Conservation (phyloP, 2,797 vertebrate species). For the Pseudochromis fuscus region DNA sequence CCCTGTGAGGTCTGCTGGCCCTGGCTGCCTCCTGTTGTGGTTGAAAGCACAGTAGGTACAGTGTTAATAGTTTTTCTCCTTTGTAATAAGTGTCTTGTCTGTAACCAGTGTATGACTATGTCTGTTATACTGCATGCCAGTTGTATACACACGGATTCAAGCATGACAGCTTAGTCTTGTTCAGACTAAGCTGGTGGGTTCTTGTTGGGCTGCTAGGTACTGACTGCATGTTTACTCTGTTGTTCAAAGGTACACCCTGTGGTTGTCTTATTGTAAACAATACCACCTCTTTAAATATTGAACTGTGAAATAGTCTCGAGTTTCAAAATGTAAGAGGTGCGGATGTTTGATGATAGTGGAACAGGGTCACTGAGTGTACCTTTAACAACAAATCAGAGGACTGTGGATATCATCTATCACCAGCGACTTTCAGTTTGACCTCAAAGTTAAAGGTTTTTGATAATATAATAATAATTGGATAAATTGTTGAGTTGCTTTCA, state of each 20-base stretch:
- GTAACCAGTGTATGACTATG: constrained; percentile 3
- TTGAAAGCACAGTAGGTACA: constrained; percentile 63
- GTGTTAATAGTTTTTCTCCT: constrained; percentile 16
- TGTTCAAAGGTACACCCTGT: neutral
- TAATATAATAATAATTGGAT: no score
- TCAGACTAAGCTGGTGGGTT: neutral
- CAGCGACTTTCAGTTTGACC: no score
- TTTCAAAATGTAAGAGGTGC: no score
- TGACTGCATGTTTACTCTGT: neutral
- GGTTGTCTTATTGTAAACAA: neutral
- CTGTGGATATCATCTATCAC: no score
- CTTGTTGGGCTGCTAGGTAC: no score
- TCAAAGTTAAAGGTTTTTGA: no score
- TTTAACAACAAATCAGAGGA: no score
- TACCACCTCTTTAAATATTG: neutral
- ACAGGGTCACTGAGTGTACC: no score
- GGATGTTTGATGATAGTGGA: no score
- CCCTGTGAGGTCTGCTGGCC: constrained; percentile 69
- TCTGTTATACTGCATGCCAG: constrained; percentile 9
- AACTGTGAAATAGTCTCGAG: no score
- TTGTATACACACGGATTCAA: neutral
- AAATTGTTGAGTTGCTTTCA: neutral
- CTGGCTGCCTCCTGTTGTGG: constrained; percentile 41
- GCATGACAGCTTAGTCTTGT: no score
- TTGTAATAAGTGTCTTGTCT: neutral